Conservation (phyloP, 1,140 invertebrate species). For the Halictus rubicundus region DNA sequence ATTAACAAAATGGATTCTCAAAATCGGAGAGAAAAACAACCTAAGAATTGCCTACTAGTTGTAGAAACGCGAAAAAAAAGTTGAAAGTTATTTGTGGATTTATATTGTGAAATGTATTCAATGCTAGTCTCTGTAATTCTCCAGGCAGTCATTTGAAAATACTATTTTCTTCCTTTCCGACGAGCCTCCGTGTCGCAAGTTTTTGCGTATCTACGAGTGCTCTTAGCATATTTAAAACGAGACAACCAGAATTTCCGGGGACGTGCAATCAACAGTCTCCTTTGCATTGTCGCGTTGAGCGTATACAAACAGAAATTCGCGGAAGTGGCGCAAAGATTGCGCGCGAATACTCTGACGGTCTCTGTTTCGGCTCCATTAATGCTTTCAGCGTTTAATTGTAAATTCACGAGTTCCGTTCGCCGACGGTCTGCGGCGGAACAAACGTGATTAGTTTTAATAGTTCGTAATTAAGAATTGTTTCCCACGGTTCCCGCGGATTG, state of each 20-base stretch:
- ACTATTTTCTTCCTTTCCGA: neutral
- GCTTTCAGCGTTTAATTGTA: neutral
- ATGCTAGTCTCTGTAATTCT: no score
- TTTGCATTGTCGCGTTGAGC: neutral
- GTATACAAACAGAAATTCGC: neutral
- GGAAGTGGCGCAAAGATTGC: no score
- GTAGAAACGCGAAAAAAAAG: no score
- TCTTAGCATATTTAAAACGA: neutral
- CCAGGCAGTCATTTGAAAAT: neutral
- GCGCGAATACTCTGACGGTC: no score
- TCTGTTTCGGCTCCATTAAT: neutral
- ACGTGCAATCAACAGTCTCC: neutral
- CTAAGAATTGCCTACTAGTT: no score
- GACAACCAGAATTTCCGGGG: neutral
- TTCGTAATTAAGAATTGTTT: constrained; percentile 2
- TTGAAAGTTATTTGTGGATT: no score
- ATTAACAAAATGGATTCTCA: no score
- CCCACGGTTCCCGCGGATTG: neutral
- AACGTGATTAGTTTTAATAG: neutral
- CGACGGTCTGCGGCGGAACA: neutral
- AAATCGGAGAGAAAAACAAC: no score
- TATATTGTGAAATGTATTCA: no score
- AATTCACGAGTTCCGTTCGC: neutral
- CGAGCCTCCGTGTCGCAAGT: neutral
- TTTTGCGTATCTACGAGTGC: neutral